Base-by-base conservation (phyloP, 2,113 vertebrate genomes). In the Mormyrus lacerda region DNA sequence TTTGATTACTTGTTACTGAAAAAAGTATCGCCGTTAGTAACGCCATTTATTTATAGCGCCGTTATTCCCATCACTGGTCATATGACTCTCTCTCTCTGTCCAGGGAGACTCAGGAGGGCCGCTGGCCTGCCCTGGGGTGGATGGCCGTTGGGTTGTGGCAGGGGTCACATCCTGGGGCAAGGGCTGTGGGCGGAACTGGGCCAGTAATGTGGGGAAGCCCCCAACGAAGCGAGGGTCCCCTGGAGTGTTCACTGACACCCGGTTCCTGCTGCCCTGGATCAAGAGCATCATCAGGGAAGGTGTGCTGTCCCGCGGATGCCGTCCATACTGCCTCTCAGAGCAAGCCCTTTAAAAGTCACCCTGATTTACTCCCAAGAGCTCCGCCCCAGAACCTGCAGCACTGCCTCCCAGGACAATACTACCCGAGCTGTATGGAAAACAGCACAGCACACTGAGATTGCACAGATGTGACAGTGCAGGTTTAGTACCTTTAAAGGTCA, bases 81-180 rank as follows among this genome's bases (percentile, higher is more conserved):
- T 13, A 47, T 48, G 21, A 69, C 47, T 85, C 47, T 65, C 55
- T 48, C 48, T 1, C 79, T 42, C 51, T n/a, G 83, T 90, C 1
- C 89, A 98, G 97, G 97, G 97, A 58, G 97, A 98, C 88, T 99
- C 97, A 0, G 96, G 97, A 73, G 96, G 97, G 1, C 95, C 97
- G 51, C 94, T 99, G 11, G 90, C 97, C 87, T 98, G 97, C 92
- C 91, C 4, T 0, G 92, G 95, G 48, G 94, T 92, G 27, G 91
- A 93, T 0, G 93, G 96, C 2, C 82, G 90, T 50, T 97, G 96
- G 97, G 96, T 95, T 39, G 94, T 94, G 0, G 93, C 95, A 88
- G 97, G 97, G 1, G 94, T 98, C 50, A 96, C 97, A 24, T 99
- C 97, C 55, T 98, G 97, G 96, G 97, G 97, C 0, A 96, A 97